Conservation (phyloP, 2,888 invertebrate genomes). For the Scaptomyza tumidula region DNA sequence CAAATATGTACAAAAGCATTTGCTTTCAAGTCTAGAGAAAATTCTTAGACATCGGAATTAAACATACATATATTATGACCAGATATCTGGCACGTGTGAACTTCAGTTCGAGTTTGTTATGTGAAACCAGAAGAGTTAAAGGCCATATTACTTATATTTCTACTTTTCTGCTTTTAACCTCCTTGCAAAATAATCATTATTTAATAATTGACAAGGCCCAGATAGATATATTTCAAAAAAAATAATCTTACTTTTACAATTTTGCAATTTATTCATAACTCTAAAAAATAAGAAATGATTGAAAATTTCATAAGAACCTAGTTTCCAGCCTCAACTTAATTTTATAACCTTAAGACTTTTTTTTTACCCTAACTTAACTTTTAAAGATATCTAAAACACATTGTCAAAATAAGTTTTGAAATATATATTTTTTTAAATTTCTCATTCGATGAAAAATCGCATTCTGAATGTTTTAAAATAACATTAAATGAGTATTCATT, state of each 20-base stretch:
- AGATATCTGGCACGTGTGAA: constrained; percentile 52
- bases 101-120: neutral
- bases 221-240: neutral
- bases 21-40: constrained; percentile 44
- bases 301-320: too few relatives aligned
- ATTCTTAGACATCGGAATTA: constrained; percentile 42
- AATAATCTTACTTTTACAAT: neutral
- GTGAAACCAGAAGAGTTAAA: neutral
- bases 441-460: too few relatives aligned
- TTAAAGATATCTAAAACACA: too few relatives aligned
- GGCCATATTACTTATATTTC: neutral
- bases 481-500: too few relatives aligned
- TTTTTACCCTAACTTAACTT: too few relatives aligned
- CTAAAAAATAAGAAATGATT: neutral
- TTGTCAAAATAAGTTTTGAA: too few relatives aligned
- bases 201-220: neutral
- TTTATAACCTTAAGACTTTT: too few relatives aligned
- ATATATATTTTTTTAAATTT: too few relatives aligned
- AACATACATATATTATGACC: constrained; percentile 15
- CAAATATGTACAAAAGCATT: constrained; percentile 41
- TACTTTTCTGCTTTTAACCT: neutral
- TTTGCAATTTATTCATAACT: neutral
- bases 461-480: too few relatives aligned
- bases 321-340: too few relatives aligned
- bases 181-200: neutral